A percentile compares a stretch with the other conserved stretches of the same genome.
phyloP scores from a whole-genome alignment of 92 coral and sea anemone genomes.

The Epizoanthus illoricatus region DNA sequence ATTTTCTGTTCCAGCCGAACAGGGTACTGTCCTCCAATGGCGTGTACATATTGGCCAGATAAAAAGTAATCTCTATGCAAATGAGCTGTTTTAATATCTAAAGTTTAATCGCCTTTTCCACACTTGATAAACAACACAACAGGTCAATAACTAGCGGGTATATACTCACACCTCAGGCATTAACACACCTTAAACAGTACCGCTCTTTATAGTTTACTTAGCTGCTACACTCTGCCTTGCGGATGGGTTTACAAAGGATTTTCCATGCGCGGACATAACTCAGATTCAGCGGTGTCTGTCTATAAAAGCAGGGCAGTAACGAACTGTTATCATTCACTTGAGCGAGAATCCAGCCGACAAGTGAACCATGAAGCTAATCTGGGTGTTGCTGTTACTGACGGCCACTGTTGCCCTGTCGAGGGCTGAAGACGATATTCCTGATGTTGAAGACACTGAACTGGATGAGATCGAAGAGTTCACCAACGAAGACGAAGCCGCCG shows the following conservation, averaged over 20 bases:
- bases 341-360: not conserved
- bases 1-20: too few species aligned
- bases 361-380: slow-evolving; percentile 49
- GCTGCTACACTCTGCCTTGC: not conserved
- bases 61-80: too few species aligned
- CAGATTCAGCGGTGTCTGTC: too few species aligned
- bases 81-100: too few species aligned
- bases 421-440: slow-evolving; percentile 40
- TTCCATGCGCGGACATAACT: not conserved
- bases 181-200: not conserved
- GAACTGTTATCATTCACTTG: not conserved
- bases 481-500: slow-evolving; percentile 3
- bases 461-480: not conserved
- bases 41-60: too few species aligned
- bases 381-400: slow-evolving; percentile 40
- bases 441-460: slow-evolving; percentile 22
- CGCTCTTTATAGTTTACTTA: not conserved
- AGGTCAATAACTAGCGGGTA: too few species aligned
- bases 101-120: too few species aligned
- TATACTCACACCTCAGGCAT: not conserved
- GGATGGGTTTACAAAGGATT: not conserved
- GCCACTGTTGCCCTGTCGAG: slow-evolving; percentile 54
- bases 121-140: too few species aligned
- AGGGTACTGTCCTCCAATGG: too few species aligned
- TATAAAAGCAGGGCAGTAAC: not conserved